phyloP scores from a whole-genome alignment of 2,888 invertebrate genomes.

The Mycalesis mineus region DNA sequence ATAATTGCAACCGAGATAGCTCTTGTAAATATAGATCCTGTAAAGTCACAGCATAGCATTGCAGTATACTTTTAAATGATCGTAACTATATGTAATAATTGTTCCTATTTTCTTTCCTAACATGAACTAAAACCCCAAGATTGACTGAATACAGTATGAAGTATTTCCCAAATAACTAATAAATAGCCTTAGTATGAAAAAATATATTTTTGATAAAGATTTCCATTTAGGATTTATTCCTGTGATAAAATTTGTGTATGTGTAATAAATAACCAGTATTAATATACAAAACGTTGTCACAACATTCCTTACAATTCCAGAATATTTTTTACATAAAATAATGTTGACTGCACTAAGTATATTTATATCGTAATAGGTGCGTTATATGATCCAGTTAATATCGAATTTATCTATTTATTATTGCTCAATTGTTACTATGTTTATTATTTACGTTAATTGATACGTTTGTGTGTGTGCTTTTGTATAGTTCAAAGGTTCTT shows the following conservation, averaged over 20 bases:
- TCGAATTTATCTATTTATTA: conserved; percentile 39
- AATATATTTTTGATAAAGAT: conserved; percentile 12
- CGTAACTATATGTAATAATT: too few relatives aligned
- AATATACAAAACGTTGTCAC: conserved; percentile 16
- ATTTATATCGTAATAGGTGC: background rate
- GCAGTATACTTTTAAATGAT: background rate
- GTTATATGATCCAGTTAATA: conserved; percentile 15
- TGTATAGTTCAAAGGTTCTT: conserved; percentile 19
- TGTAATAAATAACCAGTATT: conserved; percentile 25
- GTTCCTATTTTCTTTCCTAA: conserved; percentile 1
- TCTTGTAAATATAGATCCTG: too few relatives aligned
- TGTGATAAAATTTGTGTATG: conserved; percentile 27
- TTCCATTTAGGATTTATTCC: conserved; percentile 36
- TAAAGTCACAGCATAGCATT: too few relatives aligned
- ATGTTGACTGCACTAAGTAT: background rate
- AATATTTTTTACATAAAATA: conserved; percentile 1
- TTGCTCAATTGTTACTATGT: conserved; percentile 38
- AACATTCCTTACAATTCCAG: conserved; percentile 26
- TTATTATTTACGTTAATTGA: conserved; percentile 27
- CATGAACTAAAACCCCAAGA: background rate
- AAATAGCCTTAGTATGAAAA: background rate
- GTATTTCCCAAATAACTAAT: background rate
- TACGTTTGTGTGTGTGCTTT: conserved; percentile 12
- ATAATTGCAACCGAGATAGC: too few relatives aligned
- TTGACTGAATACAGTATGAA: background rate